Base-by-base conservation (phyloP, 2,797 vertebrate genomes). In the Psittacula echo region DNA sequence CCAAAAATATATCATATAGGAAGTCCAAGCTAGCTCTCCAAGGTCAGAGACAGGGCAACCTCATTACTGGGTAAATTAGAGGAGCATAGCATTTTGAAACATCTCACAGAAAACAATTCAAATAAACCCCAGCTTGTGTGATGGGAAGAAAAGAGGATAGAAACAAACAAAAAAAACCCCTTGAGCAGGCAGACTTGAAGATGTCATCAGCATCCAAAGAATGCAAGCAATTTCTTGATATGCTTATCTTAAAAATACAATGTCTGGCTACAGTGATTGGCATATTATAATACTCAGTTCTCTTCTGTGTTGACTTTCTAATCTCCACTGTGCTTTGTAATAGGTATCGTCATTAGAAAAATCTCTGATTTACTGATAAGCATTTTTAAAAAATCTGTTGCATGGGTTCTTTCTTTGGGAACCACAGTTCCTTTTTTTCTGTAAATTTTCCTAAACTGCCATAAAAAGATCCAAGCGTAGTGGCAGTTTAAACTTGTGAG, bases 21-120 rank as follows among this genome's bases (percentile, higher is more conserved):
- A 94, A 94, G 85, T 87, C 87, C 74, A 89, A 90, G 37, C 44
- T 90, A 87, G 45, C 19, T 89, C 67, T 85, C 32, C 53, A 87
- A 94, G 74, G 91, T 94, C 93, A 95, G 89, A 91, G 83, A 71
- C 74, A 85, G 91, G 93, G 87, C 89, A 95, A 87, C 34, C 74
- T 93, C 80, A 95, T 91, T 96, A 84, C 77, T 74, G 72, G 65
- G 74, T 71, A 91, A 91, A 95, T 79, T 86, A 93, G 73, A 95
- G 26, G 24, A 90, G 26, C 64, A 84, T 2, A 82, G 47, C 50
- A 86, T 85, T 91, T 85, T 79, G 67, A 81, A 94, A 58, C 18
- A 89, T 71, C 67, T 76, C 77, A 48, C 41, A 73, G 72, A 61
- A 85, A 80, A 89, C 50, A 30, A 81, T 60, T 85, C 37, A 76